Evolutionary conservation across 2,797 vertebrate genomes (phyloP).

Genomic region (Lophius americanus): DNA sequence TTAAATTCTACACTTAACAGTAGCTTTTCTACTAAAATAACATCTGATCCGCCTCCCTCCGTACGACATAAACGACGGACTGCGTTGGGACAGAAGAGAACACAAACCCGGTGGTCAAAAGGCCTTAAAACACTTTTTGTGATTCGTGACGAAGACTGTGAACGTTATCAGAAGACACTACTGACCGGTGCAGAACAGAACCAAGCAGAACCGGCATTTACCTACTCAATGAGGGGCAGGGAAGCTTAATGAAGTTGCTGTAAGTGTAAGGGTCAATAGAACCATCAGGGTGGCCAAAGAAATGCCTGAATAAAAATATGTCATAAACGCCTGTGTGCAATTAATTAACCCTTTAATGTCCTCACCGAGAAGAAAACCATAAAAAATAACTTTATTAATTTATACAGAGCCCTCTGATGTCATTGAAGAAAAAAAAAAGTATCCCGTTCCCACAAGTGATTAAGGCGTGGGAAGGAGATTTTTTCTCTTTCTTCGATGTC

Average conservation of each 20-base stretch:
- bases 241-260: slow-evolving; percentile 20
- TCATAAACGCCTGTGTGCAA: slow-evolving; percentile 17
- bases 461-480: no score
- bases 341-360: no score
- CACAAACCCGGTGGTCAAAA: slow-evolving; percentile 42
- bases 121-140: slow-evolving; percentile 65
- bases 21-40: slow-evolving; percentile 73
- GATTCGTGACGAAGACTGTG: slow-evolving; percentile 53
- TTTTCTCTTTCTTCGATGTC: no score
- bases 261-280: slow-evolving; percentile 18
- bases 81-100: slow-evolving; percentile 44
- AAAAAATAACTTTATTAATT: no score
- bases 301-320: neutral
- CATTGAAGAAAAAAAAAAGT: no score
- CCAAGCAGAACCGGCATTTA: slow-evolving; percentile 8
- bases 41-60: slow-evolving; percentile 68
- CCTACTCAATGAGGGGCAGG: slow-evolving; percentile 19
- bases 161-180: slow-evolving; percentile 43
- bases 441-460: no score
- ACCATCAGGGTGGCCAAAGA: slow-evolving; percentile 13
- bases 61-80: slow-evolving; percentile 35
- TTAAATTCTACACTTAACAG: slow-evolving; percentile 77
- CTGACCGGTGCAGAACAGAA: slow-evolving; percentile 40
- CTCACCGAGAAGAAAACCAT: no score
- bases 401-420: no score